Percentiles rank a stretch among this genome's conserved stretches.
Evolutionary conservation across 1,140 invertebrate genomes (phyloP).

Genomic region (Apis laboriosa): DNA sequence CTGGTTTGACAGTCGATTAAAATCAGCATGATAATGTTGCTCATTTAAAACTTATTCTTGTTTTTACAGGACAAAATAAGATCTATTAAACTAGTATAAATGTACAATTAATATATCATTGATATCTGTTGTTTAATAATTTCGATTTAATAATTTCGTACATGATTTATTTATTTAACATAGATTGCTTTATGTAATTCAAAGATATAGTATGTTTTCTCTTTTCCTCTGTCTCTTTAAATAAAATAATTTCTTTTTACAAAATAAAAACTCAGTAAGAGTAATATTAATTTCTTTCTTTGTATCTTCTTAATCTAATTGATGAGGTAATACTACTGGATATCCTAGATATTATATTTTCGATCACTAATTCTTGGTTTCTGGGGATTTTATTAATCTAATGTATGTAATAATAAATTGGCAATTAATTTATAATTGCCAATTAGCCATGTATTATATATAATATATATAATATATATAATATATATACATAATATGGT

Average conservation of each 20-base stretch:
- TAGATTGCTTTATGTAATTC: not conserved
- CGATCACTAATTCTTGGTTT: slow-evolving; percentile 36
- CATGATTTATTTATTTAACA: not conserved
- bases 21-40: slow-evolving; percentile 36
- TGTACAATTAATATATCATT: not conserved
- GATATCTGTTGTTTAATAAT: not conserved
- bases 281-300: not conserved
- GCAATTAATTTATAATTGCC: not conserved
- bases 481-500: no score
- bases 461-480: no score
- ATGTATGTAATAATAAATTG: slow-evolving; percentile 31
- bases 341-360: not conserved
- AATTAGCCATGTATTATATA: slow-evolving; percentile 10
- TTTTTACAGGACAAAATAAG: not conserved
- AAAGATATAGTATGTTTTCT: not conserved
- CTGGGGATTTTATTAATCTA: slow-evolving; percentile 18
- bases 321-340: not conserved
- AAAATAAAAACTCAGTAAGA: not conserved
- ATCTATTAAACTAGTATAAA: not conserved
- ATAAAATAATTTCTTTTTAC: not conserved
- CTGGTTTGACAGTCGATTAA: slow-evolving; percentile 22
- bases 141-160: not conserved
- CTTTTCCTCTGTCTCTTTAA: no score
- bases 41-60: slow-evolving; percentile 6
- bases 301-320: slow-evolving; percentile 6